Percentiles rank a stretch among this genome's conserved stretches.
Conservation (phyloP, 2,113 vertebrate species). For the Damaliscus lunatus region DNA sequence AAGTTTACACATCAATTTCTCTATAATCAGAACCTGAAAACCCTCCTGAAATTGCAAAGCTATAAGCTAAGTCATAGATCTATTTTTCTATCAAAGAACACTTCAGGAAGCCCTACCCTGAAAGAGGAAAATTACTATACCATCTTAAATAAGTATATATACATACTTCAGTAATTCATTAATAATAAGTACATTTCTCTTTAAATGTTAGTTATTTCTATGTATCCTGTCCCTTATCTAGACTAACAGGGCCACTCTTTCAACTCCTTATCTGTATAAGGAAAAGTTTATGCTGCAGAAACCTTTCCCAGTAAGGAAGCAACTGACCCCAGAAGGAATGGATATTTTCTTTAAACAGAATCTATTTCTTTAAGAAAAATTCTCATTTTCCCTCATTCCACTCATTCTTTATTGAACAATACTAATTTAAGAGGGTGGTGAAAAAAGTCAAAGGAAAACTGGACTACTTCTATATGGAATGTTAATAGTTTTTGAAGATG, state of each 20-base stretch:
- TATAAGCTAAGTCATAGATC: background rate
- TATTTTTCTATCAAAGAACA: background rate
- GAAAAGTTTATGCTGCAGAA: background rate
- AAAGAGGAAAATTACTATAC: background rate
- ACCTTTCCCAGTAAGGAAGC: background rate
- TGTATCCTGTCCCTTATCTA: slow-evolving; percentile 5
- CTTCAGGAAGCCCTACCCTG: background rate
- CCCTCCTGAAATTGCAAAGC: background rate
- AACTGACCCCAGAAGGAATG: background rate
- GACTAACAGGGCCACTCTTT: background rate
- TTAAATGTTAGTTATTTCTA: background rate
- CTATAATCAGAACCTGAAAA: background rate
- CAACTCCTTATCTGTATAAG: background rate
- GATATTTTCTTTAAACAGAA: slow-evolving; percentile 8
- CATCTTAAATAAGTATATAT: background rate
- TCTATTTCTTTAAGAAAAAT: background rate
- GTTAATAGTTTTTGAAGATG: background rate
- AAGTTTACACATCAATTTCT: background rate
- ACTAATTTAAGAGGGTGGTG: background rate
- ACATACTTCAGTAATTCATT: background rate
- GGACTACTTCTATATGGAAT: background rate
- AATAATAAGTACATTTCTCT: background rate
- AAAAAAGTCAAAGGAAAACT: background rate
- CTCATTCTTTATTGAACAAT: background rate
- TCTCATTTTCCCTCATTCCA: background rate